Conservation (phyloP, 2,888 invertebrate genomes). For the Camptogramma bilineatum region DNA sequence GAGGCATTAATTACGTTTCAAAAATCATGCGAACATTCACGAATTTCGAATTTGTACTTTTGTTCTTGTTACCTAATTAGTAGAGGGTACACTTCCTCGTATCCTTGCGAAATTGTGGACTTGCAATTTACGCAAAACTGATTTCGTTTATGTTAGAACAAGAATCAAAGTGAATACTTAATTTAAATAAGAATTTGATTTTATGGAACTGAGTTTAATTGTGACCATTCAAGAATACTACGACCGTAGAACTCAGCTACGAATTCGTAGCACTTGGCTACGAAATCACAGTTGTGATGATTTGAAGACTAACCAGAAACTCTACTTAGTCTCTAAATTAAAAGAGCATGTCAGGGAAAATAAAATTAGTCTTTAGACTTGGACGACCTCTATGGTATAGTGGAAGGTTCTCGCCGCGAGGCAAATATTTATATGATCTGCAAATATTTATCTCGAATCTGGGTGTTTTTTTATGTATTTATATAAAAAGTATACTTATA, state of each 20-base stretch:
- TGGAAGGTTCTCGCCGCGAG: no score
- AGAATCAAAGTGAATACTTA: not conserved
- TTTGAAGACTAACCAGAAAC: not conserved
- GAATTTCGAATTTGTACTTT: constrained; percentile 49
- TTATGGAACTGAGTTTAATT: no score
- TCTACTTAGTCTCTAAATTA: no score
- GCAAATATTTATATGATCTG: no score
- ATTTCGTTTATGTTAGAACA: not conserved
- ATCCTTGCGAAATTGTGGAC: not conserved
- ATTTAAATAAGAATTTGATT: no score
- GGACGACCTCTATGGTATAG: no score
- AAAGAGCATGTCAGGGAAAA: no score
- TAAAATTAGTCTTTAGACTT: no score
- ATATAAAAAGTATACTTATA: no score
- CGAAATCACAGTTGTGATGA: not conserved
- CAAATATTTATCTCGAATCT: no score
- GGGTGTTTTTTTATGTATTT: no score
- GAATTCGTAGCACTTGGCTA: constrained; percentile 14
- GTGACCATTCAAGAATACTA: not conserved
- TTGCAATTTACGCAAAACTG: not conserved
- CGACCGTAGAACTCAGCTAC: constrained; percentile 14
- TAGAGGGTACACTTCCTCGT: not conserved
- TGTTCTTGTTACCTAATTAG: constrained; percentile 47
- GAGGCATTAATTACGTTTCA: constrained; percentile 49
- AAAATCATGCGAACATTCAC: constrained; percentile 44